Percentiles rank a stretch among this genome's conserved stretches.
phyloP scores from a whole-genome alignment of 2,888 invertebrate species.

The Nomada lathburiana region DNA sequence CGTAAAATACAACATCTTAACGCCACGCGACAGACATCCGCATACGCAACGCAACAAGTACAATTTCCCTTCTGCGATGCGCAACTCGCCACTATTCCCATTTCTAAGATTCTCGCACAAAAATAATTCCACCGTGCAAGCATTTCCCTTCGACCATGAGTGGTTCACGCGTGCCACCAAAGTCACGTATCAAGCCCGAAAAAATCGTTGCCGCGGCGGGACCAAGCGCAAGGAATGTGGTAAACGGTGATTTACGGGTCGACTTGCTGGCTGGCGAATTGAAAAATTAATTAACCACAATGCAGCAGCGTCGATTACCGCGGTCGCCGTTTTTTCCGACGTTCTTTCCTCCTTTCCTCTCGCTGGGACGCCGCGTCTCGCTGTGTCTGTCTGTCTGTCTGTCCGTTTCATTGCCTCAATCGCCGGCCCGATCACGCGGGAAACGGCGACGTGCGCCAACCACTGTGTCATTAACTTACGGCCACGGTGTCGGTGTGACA shows the following conservation, averaged over 20 bases:
- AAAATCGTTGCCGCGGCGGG: background rate
- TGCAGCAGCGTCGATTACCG: conserved; percentile 44
- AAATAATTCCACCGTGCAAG: background rate
- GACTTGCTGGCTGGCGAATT: conserved; percentile 27
- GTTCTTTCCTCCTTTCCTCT: conserved; percentile 17
- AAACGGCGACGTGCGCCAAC: conserved; percentile 50
- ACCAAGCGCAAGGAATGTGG: conserved; percentile 1
- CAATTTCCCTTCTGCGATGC: too few species aligned
- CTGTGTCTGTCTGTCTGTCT: background rate
- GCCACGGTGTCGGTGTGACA: conserved; percentile 60
- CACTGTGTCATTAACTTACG: conserved; percentile 60
- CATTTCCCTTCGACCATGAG: background rate
- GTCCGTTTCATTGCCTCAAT: background rate
- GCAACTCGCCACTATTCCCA: too few species aligned
- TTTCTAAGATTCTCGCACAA: background rate
- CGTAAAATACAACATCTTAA: too few species aligned
- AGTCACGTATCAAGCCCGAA: background rate
- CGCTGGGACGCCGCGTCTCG: conserved; percentile 10
- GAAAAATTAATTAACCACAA: conserved; percentile 55
- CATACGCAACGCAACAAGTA: too few species aligned
- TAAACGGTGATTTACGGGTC: conserved; percentile 42
- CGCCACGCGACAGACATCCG: too few species aligned
- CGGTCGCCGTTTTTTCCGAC: conserved; percentile 24
- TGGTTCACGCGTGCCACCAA: too few species aligned
- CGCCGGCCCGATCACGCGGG: conserved; percentile 1